phyloP scores from a whole-genome alignment of 2,888 invertebrate genomes.

The Napeogenes sylphis region DNA sequence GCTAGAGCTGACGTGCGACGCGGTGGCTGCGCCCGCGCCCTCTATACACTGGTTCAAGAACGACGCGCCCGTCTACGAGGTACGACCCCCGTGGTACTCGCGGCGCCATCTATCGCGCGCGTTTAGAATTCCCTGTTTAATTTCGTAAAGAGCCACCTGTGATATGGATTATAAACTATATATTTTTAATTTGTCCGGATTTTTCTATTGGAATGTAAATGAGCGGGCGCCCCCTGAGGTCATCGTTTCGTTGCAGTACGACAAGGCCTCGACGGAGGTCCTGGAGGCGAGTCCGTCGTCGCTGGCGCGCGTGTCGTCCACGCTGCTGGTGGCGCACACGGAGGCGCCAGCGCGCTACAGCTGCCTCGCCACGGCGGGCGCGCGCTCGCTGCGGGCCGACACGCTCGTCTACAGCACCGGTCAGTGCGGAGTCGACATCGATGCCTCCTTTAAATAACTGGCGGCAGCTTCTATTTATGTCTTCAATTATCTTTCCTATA shows the following conservation, averaged over 20 bases:
- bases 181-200: neutral
- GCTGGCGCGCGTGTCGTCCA: slow-evolving; percentile 82
- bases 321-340: slow-evolving; percentile 83
- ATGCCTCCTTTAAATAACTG: too few species aligned
- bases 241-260: slow-evolving; percentile 65
- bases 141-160: neutral
- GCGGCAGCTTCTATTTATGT: too few species aligned
- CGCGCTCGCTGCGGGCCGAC: slow-evolving; percentile 76
- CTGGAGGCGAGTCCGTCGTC: slow-evolving; percentile 74
- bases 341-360: slow-evolving; percentile 83
- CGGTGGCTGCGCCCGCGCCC: slow-evolving; percentile 89
- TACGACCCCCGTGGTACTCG: slow-evolving; percentile 41
- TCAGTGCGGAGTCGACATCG: slow-evolving; percentile 27
- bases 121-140: too few species aligned
- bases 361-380: slow-evolving; percentile 84
- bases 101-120: too few species aligned
- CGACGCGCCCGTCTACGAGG: slow-evolving; percentile 82
- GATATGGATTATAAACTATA: neutral
- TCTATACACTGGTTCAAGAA: slow-evolving; percentile 89
- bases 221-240: neutral
- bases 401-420: slow-evolving; percentile 76
- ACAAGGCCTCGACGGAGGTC: slow-evolving; percentile 79
- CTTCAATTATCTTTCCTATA: too few species aligned
- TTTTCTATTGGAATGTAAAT: neutral
- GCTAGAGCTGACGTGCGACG: slow-evolving; percentile 88